Evolutionary conservation across 2,797 vertebrate species (phyloP).

Genomic region (Pangasius mekongensis): DNA sequence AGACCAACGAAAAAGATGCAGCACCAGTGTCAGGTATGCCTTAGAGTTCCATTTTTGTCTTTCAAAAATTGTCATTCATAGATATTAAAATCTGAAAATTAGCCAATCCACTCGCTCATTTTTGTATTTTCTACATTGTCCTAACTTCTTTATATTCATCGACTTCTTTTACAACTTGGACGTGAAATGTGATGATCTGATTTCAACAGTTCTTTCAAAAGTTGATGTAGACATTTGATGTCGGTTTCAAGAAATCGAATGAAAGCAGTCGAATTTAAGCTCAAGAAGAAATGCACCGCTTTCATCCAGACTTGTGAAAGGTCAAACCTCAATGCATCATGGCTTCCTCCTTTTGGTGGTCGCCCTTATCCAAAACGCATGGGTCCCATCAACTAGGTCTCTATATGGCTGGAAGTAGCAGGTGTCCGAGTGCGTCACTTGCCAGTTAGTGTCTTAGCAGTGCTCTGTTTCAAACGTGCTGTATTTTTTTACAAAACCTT

Average conservation of each 20-base stretch:
- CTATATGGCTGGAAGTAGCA: not conserved
- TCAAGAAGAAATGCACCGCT: not conserved
- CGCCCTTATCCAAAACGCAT: not conserved
- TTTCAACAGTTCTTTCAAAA: not conserved
- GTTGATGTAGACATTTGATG: not conserved
- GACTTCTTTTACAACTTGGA: not conserved
- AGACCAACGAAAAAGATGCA: conserved; percentile 93
- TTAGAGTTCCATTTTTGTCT: not conserved
- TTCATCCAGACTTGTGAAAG: not conserved
- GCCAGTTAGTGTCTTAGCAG: not conserved
- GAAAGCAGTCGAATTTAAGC: not conserved
- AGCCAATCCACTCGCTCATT: not conserved
- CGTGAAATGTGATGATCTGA: not conserved
- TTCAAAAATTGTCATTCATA: not conserved
- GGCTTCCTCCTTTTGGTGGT: not conserved
- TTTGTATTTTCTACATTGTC: not conserved
- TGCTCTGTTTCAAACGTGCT: not conserved
- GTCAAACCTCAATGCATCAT: not conserved
- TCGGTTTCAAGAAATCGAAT: not conserved
- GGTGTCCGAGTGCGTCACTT: not conserved
- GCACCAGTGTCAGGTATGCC: conserved; percentile 90
- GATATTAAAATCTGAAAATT: not conserved
- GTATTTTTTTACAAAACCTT: not conserved
- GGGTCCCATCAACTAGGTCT: not conserved
- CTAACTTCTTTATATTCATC: not conserved